Evolutionary conservation across 53 echinoderm and acorn worm species (phyloP).

Genomic region (Temnopleurus reevesii): DNA sequence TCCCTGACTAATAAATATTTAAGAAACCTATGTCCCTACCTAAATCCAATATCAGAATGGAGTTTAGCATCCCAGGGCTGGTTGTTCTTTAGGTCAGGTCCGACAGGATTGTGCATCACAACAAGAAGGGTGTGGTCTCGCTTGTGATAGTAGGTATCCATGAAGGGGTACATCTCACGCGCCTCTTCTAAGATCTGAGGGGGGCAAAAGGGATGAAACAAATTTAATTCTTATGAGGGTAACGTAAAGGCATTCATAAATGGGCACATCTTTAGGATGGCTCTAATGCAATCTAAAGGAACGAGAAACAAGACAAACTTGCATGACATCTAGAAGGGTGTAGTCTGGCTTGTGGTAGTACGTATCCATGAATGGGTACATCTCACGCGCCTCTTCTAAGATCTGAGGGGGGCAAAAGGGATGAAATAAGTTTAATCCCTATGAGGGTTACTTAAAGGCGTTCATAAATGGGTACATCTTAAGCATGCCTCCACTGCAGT

Average conservation of each 20-base stretch:
- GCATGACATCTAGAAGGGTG: conserved; percentile 92
- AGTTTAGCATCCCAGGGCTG: conserved; percentile 89
- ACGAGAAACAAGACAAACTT: too few species aligned
- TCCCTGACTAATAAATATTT: too few species aligned
- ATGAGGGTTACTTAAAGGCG: too few species aligned
- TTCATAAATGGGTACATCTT: too few species aligned
- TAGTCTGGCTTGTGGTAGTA: conserved; percentile 93
- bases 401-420: conserved; percentile 50
- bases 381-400: conserved; percentile 72
- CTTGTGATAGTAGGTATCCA: conserved; percentile 97
- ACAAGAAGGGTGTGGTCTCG: conserved; percentile 94
- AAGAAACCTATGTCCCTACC: conserved; percentile 63
- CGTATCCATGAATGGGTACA: conserved; percentile 89
- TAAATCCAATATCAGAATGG: conserved; percentile 95
- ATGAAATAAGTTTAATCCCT: not conserved
- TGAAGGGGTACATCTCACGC: conserved; percentile 82
- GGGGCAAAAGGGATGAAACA: not conserved
- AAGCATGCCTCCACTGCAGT: too few species aligned
- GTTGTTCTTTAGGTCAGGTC: conserved; percentile 76
- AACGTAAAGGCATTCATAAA: too few species aligned
- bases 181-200: conserved; percentile 86
- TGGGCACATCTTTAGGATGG: too few species aligned
- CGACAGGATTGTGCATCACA: conserved; percentile 97
- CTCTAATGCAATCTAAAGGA: too few species aligned
- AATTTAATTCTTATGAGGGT: too few species aligned